These are phyloP conservation scores for Upupa epops DNA, from an alignment of 2,113 vertebrate genomes.

Conservation along the genomic window DNA sequence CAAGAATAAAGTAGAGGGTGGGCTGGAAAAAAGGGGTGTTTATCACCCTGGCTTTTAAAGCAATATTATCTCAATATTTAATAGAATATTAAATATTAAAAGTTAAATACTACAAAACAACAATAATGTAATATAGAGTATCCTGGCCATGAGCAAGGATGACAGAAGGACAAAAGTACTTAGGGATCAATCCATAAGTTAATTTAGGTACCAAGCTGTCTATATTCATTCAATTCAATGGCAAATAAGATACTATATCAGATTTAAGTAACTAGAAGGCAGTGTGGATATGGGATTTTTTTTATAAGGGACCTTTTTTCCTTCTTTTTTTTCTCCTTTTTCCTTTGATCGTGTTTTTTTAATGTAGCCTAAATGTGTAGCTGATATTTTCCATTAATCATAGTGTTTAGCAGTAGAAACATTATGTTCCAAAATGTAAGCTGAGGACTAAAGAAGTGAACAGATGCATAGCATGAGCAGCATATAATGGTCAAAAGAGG, in stretches of 20 bases:
- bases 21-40: not conserved
- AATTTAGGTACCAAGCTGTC: not conserved
- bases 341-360: not conserved
- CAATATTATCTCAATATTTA: not conserved
- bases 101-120: conserved; percentile 2
- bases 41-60: not conserved
- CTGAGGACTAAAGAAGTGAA: not conserved
- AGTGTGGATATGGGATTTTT: not conserved
- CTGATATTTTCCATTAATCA: not conserved
- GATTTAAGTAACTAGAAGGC: not conserved
- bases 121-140: not conserved
- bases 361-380: not conserved
- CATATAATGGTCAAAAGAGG: not conserved
- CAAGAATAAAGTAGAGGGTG: not conserved
- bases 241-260: not conserved
- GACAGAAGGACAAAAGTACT: not conserved
- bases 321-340: not conserved
- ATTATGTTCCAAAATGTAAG: not conserved
- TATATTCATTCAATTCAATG: not conserved
- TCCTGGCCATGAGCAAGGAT: not conserved
- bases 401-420: not conserved
- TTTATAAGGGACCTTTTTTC: not conserved
- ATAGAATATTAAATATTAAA: not conserved
- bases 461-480: not conserved
- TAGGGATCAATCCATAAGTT: not conserved